Evolutionary conservation across 2,113 vertebrate species (phyloP).

Genomic region (Hippocampus mohnikei): DNA sequence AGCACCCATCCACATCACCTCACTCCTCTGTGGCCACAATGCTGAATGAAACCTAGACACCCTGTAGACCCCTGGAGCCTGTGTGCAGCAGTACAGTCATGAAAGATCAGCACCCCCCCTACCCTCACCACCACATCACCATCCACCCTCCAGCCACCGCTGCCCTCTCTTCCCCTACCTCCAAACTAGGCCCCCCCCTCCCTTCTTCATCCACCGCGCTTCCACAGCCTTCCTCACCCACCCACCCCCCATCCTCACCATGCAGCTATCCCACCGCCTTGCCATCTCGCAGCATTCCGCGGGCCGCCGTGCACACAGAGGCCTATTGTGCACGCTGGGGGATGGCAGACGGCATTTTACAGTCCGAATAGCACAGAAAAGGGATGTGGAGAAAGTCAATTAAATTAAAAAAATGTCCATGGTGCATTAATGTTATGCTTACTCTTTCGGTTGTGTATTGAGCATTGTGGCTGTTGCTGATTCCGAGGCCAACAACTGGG

Average conservation of each 20-base stretch:
- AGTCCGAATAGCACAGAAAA: conserved; percentile 61
- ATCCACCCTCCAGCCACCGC: conserved; percentile 48
- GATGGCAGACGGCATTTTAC: conserved; percentile 55
- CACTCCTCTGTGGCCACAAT: conserved; percentile 46
- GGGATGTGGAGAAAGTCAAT: conserved; percentile 40
- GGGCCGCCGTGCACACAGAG: conserved; percentile 75
- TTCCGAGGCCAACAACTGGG: not conserved
- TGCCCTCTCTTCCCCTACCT: conserved; percentile 61
- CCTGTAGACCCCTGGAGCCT: conserved; percentile 80
- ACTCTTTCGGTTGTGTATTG: conserved; percentile 6
- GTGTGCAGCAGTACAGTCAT: conserved; percentile 52
- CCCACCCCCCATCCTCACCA: conserved; percentile 70
- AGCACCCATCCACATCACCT: conserved; percentile 20
- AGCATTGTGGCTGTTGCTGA: conserved; percentile 1
- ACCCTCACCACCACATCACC: conserved; percentile 8
- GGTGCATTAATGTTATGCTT: conserved; percentile 17
- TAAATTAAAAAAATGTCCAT: conserved; percentile 1
- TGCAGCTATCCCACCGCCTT: conserved; percentile 73
- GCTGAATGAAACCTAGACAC: conserved; percentile 72
- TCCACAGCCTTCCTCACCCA: conserved; percentile 65
- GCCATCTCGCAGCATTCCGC: conserved; percentile 78
- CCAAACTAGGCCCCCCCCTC: conserved; percentile 31
- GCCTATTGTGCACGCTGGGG: conserved; percentile 71
- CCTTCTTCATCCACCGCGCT: conserved; percentile 45
- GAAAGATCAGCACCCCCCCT: conserved; percentile 33